These are phyloP conservation scores for Drosophila pandora DNA, from an alignment of 1,140 invertebrate species.

Conservation along the genomic window DNA sequence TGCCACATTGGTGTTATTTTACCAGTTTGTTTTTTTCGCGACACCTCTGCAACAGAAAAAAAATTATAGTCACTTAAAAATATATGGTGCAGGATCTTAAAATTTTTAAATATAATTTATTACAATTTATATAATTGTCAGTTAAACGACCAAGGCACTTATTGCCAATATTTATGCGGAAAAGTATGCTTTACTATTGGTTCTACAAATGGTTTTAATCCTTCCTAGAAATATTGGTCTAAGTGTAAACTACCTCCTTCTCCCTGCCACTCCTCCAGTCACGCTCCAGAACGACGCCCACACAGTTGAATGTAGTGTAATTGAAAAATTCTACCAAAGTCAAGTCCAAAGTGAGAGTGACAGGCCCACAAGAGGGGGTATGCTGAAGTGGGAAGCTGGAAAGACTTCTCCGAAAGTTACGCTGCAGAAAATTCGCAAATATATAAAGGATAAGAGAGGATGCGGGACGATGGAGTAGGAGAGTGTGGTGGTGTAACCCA, in stretches of 20 bases:
- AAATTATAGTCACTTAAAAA: not conserved
- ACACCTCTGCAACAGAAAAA: not conserved
- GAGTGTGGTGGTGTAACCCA: slow-evolving; percentile 17
- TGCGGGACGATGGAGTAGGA: not conserved
- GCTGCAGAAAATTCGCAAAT: slow-evolving; percentile 73
- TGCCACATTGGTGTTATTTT: slow-evolving; percentile 58
- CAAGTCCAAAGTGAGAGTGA: slow-evolving; percentile 81
- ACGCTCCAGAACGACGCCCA: slow-evolving; percentile 23
- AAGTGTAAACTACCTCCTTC: not conserved
- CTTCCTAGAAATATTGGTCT: not conserved
- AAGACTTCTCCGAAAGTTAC: slow-evolving; percentile 73
- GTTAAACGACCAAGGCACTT: too few species aligned
- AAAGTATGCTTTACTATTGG: not conserved
- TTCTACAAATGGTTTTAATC: not conserved
- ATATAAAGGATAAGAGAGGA: slow-evolving; percentile 31
- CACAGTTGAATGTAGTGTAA: slow-evolving; percentile 67
- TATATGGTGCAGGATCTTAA: not conserved
- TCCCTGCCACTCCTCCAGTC: slow-evolving; percentile 6
- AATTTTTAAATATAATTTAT: not conserved
- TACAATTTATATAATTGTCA: not conserved
- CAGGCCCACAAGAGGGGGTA: slow-evolving; percentile 36
- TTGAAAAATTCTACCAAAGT: slow-evolving; percentile 81
- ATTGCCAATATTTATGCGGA: too few species aligned
- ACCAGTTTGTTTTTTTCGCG: slow-evolving; percentile 22
- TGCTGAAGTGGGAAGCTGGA: slow-evolving; percentile 8